Percentiles rank a stretch among this genome's conserved stretches.
phyloP scores from a whole-genome alignment of 2,888 invertebrate genomes.

The Chrysotoxum bicinctum region DNA sequence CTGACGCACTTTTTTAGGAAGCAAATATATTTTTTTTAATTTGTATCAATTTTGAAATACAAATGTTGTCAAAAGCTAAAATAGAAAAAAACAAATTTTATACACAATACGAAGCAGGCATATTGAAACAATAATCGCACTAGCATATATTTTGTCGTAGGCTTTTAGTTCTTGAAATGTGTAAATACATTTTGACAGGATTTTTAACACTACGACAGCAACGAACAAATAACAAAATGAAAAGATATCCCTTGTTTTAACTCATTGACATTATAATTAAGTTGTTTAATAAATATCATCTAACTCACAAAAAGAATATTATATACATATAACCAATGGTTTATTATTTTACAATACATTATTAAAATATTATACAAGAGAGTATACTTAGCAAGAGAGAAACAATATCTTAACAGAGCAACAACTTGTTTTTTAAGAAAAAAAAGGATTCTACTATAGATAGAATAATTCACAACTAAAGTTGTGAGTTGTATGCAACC shows the following conservation, averaged over 20 bases:
- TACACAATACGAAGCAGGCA: background rate
- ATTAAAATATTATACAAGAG: no score
- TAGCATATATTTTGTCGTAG: background rate
- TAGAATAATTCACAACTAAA: no score
- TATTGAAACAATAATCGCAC: background rate
- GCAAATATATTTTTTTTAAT: no score
- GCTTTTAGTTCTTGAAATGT: background rate
- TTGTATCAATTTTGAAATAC: no score
- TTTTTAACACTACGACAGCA: no score
- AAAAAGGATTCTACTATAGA: no score
- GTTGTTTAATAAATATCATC: constrained; percentile 5
- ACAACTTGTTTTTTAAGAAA: no score
- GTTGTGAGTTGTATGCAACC: no score
- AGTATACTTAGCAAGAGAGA: no score
- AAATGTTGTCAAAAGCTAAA: no score
- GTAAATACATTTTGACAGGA: background rate
- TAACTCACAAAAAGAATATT: background rate
- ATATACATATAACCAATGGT: background rate
- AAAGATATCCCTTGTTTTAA: background rate
- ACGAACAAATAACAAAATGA: background rate
- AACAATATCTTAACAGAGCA: no score
- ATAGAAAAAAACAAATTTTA: background rate
- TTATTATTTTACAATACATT: background rate
- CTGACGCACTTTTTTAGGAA: background rate
- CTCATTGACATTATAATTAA: constrained; percentile 12